Conservation (phyloP, 2,797 vertebrate genomes). For the Taenioides sp. region DNA sequence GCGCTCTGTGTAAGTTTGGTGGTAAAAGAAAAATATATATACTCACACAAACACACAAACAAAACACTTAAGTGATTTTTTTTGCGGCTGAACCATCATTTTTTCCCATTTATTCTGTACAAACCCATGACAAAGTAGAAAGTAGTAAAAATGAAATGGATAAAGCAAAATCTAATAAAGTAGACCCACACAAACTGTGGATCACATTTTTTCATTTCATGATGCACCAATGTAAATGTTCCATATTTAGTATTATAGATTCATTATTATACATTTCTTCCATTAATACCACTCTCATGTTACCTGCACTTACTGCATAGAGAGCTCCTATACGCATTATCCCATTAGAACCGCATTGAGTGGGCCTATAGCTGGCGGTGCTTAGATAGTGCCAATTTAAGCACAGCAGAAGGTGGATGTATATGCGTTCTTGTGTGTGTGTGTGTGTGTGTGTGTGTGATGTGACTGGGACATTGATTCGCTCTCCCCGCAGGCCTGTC, state of each 20-base stretch:
- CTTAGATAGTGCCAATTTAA: constrained; percentile 15
- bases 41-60: no score
- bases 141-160: no score
- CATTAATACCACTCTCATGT: neutral
- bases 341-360: neutral
- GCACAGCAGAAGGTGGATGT: neutral
- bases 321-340: neutral
- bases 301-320: neutral
- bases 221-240: neutral
- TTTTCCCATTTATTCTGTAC: no score
- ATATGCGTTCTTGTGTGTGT: neutral
- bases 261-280: neutral
- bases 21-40: no score
- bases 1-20: no score
- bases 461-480: constrained; percentile 7
- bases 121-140: no score
- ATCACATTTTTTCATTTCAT: no score
- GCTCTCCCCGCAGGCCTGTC: constrained; percentile 2
- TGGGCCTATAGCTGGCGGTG: neutral
- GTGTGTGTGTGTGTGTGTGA: neutral
- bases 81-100: no score
- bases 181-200: no score
- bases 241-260: neutral
- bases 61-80: no score
- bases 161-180: no score